Base-by-base conservation (phyloP, 2,113 vertebrate genomes). In the Fregetta grallaria region DNA sequence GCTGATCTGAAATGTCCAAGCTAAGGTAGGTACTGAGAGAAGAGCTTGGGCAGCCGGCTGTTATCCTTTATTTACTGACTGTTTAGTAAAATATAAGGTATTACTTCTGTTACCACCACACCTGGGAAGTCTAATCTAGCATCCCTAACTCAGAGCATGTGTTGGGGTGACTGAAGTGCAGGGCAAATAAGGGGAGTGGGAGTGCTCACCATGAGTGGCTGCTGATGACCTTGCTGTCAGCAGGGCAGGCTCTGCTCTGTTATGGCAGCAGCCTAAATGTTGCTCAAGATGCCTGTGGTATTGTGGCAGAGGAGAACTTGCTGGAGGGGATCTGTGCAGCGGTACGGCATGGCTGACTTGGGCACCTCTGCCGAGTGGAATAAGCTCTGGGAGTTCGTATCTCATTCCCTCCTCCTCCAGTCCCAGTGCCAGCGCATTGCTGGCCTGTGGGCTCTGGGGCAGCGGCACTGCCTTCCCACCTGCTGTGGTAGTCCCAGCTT, bases 301-400 rank as follows among this genome's bases (percentile, higher is more conserved):
- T 3, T 59, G 36, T 44, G 77, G 45, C 23, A 52, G 38, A 73
- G 29, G 25, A 59, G 40, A 65, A 14, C 42, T 52, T 36, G 34
- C 17, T 42, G 32, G 14, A 62, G 32, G 20, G 30, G 3, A 20
- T 36, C 30, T 67, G 30, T 70, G 27, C 34, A n/a, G 23, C 0
- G 2, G 1, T 45, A 34, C 0, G 1, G 13, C 16, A 5, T 5
- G 8, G 38, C 18, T 86, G 80, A 47, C 29, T 68, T 56, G 26
- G 36, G 22, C 9, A 40, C 14, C 20, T 38, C 30, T 73, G 59
- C 19, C 3, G 2, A 7, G 18, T 5, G 9, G 27, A 84, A 65
- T 13, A n/a, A 61, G 9, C 7, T 44, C 38, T 40, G 15, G 53
- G 49, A 23, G 5, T 55, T 50, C 0, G 0, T 56, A 25, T 20